Evolutionary conservation across 2,797 vertebrate genomes (phyloP).

Genomic region (Falco naumanni): DNA sequence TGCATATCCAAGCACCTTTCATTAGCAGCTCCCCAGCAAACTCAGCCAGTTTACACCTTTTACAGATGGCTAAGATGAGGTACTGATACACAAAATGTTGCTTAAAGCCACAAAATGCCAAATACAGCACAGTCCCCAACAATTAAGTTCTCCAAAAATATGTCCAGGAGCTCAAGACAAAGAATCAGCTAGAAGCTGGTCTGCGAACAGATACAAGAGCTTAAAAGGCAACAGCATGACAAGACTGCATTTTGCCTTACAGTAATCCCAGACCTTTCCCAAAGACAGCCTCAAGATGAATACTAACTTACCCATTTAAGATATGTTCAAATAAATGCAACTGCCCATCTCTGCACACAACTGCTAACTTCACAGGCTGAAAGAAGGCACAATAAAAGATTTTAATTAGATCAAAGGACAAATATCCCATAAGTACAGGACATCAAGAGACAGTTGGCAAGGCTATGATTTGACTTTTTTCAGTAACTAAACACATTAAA

Average conservation of each 20-base stretch:
- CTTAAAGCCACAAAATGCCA: too few relatives aligned
- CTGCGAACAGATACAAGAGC: background rate
- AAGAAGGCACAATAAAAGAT: slow-evolving; percentile 6
- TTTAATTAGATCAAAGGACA: background rate
- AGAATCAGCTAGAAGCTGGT: background rate
- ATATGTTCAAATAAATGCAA: slow-evolving; percentile 98
- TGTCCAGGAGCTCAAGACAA: background rate
- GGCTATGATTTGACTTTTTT: background rate
- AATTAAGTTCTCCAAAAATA: background rate
- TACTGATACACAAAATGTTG: background rate
- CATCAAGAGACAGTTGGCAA: background rate
- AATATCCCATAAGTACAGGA: background rate
- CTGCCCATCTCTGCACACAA: slow-evolving; percentile 94
- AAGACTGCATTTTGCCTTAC: background rate
- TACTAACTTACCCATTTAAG: slow-evolving; percentile 91
- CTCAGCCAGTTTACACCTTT: background rate
- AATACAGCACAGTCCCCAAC: background rate
- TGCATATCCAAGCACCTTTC: background rate
- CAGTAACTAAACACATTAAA: background rate
- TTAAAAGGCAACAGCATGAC: background rate
- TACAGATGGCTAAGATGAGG: background rate
- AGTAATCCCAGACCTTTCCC: background rate
- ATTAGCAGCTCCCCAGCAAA: background rate
- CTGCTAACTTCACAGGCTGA: slow-evolving; percentile 93
- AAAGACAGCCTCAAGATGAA: background rate